Base-by-base conservation (phyloP, 2,113 vertebrate genomes). In the Hymenochirus boettgeri region DNA sequence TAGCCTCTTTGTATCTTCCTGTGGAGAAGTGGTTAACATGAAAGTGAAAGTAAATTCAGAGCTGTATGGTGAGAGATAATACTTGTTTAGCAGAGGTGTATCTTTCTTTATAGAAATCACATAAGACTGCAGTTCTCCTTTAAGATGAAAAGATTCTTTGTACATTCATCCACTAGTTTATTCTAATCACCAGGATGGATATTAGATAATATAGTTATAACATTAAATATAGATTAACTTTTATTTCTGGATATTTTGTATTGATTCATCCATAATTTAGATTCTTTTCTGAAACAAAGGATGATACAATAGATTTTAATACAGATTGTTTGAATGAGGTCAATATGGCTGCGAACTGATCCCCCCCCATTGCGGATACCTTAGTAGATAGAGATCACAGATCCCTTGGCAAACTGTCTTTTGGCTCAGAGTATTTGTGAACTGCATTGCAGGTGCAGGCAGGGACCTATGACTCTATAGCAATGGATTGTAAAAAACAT, bases 361-460 rank as follows among this genome's bases (percentile, higher is more conserved):
- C n/a, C n/a, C n/a, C n/a, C n/a, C n/a, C n/a, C n/a, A n/a, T n/a
- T n/a, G n/a, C n/a, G n/a, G n/a, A n/a, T n/a, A n/a, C 18, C n/a
- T 18, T 57, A 19, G 26, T 10, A 57, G 54, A 35, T 35, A 37
- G 18, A 9, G 22, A 57, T 57, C 29, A 12, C 15, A 2, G 15
- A 6, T 35, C 4, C n/a, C 29, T 31, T 35, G 54, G 17, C 54
- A 35, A 31, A 57, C 18, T 33, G 18, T 57, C 37, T 10, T 57
- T 57, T 57, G 54, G 54, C 54, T 29, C 17, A 18, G n/a, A 18
- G 52, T 4, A 13, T 22, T 21, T 18, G 18, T 31, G 29, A 57
- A 29, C 19, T 29, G 18, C 9, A 29, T 13, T 33, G 54, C 54
- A 22, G 51, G 54, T 57, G 54, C 54, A 57, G 27, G n/a, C 25